Evolutionary conservation across 2,113 vertebrate genomes (phyloP).

Genomic region (Scopus umbretta): DNA sequence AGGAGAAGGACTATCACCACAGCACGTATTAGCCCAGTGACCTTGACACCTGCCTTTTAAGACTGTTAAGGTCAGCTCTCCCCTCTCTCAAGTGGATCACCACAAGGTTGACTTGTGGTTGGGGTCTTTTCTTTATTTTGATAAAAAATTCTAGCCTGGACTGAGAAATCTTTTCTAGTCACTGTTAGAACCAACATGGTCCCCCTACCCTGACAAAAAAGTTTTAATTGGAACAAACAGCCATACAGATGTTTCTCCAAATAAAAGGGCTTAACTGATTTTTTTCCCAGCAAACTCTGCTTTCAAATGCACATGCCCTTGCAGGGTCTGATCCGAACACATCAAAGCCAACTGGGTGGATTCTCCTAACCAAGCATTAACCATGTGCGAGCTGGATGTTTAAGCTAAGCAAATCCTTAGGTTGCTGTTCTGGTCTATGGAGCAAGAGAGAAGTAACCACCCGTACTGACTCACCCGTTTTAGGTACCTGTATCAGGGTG

Average conservation of each 20-base stretch:
- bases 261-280: neutral
- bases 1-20: neutral
- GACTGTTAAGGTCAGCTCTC: neutral
- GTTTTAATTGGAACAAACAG: neutral
- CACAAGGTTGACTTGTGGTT: neutral
- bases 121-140: neutral
- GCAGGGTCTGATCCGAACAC: neutral
- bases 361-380: neutral
- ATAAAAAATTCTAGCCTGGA: neutral
- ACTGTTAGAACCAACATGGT: neutral
- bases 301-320: neutral
- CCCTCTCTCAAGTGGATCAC: neutral
- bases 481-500: neutral
- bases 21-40: neutral
- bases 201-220: neutral
- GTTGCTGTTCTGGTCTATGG: neutral
- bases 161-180: neutral
- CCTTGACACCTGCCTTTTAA: neutral
- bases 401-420: neutral
- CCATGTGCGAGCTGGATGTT: neutral
- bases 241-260: neutral
- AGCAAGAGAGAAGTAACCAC: neutral
- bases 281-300: neutral
- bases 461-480: accelerated
- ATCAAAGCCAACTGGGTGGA: neutral